phyloP scores from a whole-genome alignment of 1,140 invertebrate genomes.

The Euura saliciscinereae region DNA sequence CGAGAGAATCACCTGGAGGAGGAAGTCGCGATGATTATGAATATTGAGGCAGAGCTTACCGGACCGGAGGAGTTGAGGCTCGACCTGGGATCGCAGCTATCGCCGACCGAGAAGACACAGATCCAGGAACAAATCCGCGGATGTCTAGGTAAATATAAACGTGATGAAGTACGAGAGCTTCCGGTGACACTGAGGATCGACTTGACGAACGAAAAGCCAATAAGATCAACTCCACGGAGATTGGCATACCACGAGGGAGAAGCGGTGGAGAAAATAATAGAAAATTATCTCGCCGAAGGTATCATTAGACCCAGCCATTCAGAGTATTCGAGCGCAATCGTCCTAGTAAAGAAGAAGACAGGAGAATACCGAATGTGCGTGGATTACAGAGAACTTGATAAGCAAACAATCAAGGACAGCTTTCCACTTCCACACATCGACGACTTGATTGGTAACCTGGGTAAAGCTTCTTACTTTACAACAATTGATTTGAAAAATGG shows the following conservation, averaged over 20 bases:
- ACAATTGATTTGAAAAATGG: constrained; percentile 24
- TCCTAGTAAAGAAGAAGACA: constrained; percentile 39
- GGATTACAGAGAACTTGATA: constrained; percentile 56
- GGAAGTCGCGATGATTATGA: neutral
- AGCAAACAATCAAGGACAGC: constrained; percentile 30
- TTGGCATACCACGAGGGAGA: too few relatives aligned
- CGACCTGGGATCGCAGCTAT: neutral
- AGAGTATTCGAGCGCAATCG: constrained; percentile 29
- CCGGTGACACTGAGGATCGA: neutral
- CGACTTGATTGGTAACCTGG: constrained; percentile 21
- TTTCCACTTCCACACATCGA: constrained; percentile 26
- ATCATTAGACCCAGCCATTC: constrained; percentile 30
- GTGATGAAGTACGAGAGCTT: neutral
- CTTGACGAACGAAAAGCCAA: too few relatives aligned
- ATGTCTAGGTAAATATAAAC: neutral
- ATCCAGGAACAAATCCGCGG: neutral
- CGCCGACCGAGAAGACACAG: neutral
- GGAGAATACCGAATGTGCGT: constrained; percentile 34
- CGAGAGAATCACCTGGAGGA: neutral
- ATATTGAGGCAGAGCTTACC: neutral
- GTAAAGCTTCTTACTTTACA: constrained; percentile 22
- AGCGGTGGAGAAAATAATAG: constrained; percentile 1
- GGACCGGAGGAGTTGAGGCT: neutral
- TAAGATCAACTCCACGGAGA: too few relatives aligned
- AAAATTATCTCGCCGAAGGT: constrained; percentile 26